These are phyloP conservation scores for Nephrotoma appendiculata DNA, from an alignment of 2,888 invertebrate genomes.

Conservation along the genomic window DNA sequence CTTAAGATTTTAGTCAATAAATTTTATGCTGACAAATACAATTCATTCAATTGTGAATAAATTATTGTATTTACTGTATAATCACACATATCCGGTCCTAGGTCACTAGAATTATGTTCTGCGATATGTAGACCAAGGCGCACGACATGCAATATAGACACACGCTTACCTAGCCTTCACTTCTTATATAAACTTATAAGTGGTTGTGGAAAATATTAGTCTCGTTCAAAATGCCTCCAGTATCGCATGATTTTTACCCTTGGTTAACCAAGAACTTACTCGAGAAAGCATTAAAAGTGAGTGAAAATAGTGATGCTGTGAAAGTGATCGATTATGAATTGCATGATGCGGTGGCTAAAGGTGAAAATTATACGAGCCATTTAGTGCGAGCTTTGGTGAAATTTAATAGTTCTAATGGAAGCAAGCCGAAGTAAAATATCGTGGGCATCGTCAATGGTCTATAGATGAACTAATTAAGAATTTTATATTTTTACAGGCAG, in stretches of 20 bases:
- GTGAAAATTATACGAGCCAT: background rate
- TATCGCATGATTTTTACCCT: background rate
- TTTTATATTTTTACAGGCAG: background rate
- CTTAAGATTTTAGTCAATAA: too few relatives aligned
- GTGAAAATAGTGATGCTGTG: background rate
- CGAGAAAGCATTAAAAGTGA: background rate
- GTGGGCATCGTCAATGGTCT: background rate
- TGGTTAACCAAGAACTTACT: background rate
- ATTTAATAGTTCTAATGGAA: background rate
- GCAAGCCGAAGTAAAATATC: background rate
- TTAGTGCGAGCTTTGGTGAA: background rate
- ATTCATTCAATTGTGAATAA: too few relatives aligned
- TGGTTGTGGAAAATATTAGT: background rate
- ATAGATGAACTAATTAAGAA: background rate
- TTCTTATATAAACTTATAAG: too few relatives aligned
- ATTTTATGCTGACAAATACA: too few relatives aligned
- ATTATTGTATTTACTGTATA: too few relatives aligned
- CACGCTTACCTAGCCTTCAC: too few relatives aligned
- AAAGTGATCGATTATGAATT: background rate
- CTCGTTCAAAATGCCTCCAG: background rate
- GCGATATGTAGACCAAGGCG: too few relatives aligned
- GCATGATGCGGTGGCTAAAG: background rate
- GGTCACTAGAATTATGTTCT: too few relatives aligned
- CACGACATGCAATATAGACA: too few relatives aligned
- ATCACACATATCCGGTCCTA: too few relatives aligned